phyloP scores from a whole-genome alignment of 2,888 invertebrate genomes.

The Candidula unifasciata region DNA sequence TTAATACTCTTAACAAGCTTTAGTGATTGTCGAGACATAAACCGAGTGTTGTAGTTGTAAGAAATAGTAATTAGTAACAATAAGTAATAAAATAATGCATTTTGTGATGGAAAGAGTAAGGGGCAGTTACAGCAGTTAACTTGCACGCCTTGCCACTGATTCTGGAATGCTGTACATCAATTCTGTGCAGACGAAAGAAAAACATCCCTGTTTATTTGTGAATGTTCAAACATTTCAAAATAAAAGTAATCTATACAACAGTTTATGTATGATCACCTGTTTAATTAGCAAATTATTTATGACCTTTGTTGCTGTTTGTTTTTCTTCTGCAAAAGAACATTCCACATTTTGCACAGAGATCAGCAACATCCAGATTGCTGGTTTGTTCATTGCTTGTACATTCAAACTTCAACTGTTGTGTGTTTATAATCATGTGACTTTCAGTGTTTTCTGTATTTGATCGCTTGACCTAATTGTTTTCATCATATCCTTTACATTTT shows the following conservation, averaged over 20 bases:
- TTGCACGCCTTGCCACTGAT: background rate
- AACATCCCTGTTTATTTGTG: background rate
- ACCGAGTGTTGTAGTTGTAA: too few species aligned
- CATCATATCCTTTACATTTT: background rate
- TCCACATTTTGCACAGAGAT: constrained; percentile 22
- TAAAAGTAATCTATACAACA: background rate
- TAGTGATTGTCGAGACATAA: too few species aligned
- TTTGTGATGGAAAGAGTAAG: background rate
- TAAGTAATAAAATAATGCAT: too few species aligned
- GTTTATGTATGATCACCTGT: background rate
- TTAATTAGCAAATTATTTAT: background rate
- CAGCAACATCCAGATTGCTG: background rate
- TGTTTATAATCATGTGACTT: background rate
- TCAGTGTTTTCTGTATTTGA: background rate
- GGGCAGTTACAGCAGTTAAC: background rate
- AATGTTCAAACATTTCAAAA: background rate
- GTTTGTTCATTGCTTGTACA: background rate
- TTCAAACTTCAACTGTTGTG: background rate
- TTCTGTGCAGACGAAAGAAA: background rate
- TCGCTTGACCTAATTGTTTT: too few species aligned
- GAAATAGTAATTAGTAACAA: too few species aligned
- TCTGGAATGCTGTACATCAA: background rate
- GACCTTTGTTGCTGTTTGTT: background rate
- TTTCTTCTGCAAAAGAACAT: constrained; percentile 12
- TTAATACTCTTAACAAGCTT: too few species aligned